phyloP scores from a whole-genome alignment of 2,888 invertebrate species.

The Seladonia tumulorum region DNA sequence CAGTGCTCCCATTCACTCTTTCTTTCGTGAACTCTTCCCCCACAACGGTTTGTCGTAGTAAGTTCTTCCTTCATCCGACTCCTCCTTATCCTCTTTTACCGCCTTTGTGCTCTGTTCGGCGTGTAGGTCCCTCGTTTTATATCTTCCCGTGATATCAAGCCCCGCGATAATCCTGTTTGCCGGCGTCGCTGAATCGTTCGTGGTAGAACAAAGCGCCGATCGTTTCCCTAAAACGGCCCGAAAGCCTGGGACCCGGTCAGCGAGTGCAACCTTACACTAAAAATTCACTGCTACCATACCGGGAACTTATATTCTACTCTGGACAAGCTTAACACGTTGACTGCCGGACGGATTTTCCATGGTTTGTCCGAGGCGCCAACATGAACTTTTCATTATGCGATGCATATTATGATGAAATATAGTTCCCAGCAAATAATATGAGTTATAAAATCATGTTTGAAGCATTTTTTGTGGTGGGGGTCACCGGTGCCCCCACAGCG shows the following conservation, averaged over 20 bases:
- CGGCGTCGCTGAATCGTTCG: conserved; percentile 21
- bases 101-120: conserved; percentile 62
- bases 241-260: neutral
- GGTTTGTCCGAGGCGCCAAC: no score
- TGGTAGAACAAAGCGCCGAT: conserved; percentile 23
- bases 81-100: conserved; percentile 60
- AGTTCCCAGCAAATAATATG: no score
- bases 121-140: conserved; percentile 44
- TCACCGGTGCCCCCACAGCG: no score
- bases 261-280: no score
- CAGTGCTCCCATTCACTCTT: conserved; percentile 76
- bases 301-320: no score
- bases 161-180: conserved; percentile 57
- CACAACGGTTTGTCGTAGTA: conserved; percentile 45
- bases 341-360: no score
- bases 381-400: no score
- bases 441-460: no score
- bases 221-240: conserved; percentile 8
- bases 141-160: conserved; percentile 63
- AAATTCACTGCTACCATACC: no score
- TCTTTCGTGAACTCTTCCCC: conserved; percentile 12
- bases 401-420: no score
- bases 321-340: neutral
- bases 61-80: conserved; percentile 57
- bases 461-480: no score